Percentiles rank a stretch among this genome's conserved stretches.
Conservation (phyloP, 2,888 invertebrate genomes). For the Latrodectus elegans region DNA sequence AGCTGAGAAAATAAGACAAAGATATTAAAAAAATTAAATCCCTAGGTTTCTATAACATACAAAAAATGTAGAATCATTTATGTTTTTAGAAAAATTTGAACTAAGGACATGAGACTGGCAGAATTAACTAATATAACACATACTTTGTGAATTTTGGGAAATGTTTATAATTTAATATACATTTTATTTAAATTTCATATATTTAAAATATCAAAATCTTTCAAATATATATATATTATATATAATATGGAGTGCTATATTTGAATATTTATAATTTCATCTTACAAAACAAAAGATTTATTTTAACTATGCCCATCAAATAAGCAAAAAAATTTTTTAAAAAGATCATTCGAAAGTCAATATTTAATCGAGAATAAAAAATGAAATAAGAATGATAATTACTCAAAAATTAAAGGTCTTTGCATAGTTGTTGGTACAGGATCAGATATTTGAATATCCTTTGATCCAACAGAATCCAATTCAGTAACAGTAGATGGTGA, state of each 20-base stretch:
- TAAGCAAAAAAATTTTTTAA: neutral
- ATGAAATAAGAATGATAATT: neutral
- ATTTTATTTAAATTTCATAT: too few relatives aligned
- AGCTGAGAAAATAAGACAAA: too few relatives aligned
- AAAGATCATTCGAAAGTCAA: neutral
- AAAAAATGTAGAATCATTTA: too few relatives aligned
- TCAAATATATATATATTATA: too few relatives aligned
- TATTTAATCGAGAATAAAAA: neutral
- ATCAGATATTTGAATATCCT: conserved; percentile 6
- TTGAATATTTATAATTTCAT: neutral
- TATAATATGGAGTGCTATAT: neutral
- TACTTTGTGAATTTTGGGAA: too few relatives aligned
- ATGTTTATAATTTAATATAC: too few relatives aligned
- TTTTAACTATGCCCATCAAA: neutral
- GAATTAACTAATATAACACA: too few relatives aligned
- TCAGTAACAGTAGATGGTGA: conserved; percentile 7
- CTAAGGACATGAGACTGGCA: too few relatives aligned
- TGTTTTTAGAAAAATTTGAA: too few relatives aligned
- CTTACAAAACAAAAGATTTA: neutral
- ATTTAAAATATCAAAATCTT: too few relatives aligned
- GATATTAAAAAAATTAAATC: too few relatives aligned
- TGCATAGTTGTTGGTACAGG: conserved; percentile 47
- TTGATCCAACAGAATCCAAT: neutral
- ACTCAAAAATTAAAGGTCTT: conserved; percentile 54
- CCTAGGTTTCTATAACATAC: too few relatives aligned